phyloP scores from a whole-genome alignment of 2,888 invertebrate species.

The Unio pictorum region DNA sequence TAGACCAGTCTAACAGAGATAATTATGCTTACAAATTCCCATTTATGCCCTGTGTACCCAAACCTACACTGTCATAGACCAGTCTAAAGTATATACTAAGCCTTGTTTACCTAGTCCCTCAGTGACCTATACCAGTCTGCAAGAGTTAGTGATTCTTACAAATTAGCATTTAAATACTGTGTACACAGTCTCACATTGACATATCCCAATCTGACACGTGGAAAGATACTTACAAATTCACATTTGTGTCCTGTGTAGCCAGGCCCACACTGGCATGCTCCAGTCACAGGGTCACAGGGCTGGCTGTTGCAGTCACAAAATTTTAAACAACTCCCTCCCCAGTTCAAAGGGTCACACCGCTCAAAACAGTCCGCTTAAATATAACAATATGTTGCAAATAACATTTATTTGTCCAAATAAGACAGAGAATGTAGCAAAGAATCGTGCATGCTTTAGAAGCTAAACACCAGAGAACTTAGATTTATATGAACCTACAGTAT shows the following conservation, averaged over 20 bases:
- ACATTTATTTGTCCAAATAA: neutral
- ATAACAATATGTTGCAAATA: neutral
- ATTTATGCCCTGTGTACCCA: constrained; percentile 41
- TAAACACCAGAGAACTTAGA: too few species aligned
- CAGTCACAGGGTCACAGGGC: constrained; percentile 72
- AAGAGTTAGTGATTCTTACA: constrained; percentile 14
- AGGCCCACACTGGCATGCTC: constrained; percentile 50
- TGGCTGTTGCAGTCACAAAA: constrained; percentile 84
- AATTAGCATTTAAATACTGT: constrained; percentile 6
- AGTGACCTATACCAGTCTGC: too few species aligned
- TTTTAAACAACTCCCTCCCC: constrained; percentile 81
- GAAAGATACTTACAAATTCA: constrained; percentile 29
- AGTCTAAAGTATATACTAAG: constrained; percentile 5
- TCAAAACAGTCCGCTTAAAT: constrained; percentile 34
- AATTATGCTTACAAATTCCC: constrained; percentile 35
- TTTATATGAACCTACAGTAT: too few species aligned
- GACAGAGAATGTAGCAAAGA: neutral
- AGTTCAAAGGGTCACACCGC: constrained; percentile 76
- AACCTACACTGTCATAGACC: constrained; percentile 54
- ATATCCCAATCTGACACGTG: too few species aligned
- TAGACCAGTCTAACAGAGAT: neutral
- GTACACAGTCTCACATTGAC: too few species aligned
- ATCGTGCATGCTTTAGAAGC: neutral
- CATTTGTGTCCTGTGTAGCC: constrained; percentile 47
- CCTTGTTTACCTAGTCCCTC: too few species aligned